A percentile compares a stretch with the other conserved stretches of the same genome.
These are phyloP conservation scores for Meliscaeva auricollis DNA, from an alignment of 2,888 invertebrate species.

Conservation along the genomic window DNA sequence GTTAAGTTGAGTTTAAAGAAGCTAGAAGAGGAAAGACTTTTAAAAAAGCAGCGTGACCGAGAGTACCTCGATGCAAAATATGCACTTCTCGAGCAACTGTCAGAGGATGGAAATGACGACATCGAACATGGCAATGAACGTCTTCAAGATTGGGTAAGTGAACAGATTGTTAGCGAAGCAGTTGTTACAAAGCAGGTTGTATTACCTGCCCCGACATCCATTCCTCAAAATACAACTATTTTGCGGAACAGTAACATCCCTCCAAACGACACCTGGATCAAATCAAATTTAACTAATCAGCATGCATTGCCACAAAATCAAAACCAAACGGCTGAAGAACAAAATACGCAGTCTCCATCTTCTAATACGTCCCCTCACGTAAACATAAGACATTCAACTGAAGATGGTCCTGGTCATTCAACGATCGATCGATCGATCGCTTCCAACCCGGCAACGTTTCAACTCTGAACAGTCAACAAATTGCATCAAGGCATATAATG, in stretches of 20 bases:
- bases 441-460: not conserved
- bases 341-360: not conserved
- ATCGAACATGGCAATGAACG: not conserved
- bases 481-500: slow-evolving; percentile 64
- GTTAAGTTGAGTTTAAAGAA: not conserved
- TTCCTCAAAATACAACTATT: not conserved
- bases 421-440: too few species aligned
- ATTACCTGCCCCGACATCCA: not conserved
- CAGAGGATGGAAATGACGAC: not conserved
- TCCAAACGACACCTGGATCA: too few species aligned
- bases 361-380: not conserved
- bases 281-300: too few species aligned
- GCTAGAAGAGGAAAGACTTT: not conserved
- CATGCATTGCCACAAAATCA: not conserved
- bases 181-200: not conserved
- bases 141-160: not conserved
- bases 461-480: slow-evolving; percentile 21
- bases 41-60: not conserved
- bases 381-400: not conserved
- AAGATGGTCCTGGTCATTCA: too few species aligned
- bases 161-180: not conserved
- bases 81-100: not conserved
- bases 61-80: slow-evolving; percentile 3
- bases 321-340: not conserved
- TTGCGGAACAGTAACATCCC: too few species aligned